These are phyloP conservation scores for Turdus rufiventris DNA, from an alignment of 2,113 vertebrate species.

Conservation along the genomic window DNA sequence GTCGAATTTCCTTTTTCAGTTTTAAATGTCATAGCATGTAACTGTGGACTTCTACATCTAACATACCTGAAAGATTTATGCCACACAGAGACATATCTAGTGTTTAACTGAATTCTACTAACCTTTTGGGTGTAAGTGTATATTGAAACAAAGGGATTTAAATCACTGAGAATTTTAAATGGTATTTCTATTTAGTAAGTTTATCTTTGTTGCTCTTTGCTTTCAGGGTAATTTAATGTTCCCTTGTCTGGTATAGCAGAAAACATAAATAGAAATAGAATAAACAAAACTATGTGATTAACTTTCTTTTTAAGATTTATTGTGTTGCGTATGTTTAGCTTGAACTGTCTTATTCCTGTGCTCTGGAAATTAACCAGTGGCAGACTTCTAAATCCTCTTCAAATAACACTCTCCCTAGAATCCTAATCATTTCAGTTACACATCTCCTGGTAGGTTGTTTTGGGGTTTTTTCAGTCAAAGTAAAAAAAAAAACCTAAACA, in stretches of 20 bases:
- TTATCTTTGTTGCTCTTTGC: slow-evolving; percentile 38
- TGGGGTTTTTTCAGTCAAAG: background rate
- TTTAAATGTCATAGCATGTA: background rate
- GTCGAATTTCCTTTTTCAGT: background rate
- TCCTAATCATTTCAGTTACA: background rate
- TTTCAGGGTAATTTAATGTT: slow-evolving; percentile 50
- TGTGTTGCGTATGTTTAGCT: slow-evolving; percentile 25
- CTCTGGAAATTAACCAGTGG: slow-evolving; percentile 43
- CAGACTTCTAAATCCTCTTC: slow-evolving; percentile 36
- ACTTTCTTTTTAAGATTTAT: slow-evolving; percentile 41
- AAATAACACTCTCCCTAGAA: slow-evolving; percentile 31
- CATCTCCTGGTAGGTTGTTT: background rate
- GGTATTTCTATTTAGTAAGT: background rate
- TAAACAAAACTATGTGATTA: slow-evolving; percentile 12
- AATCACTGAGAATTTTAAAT: background rate
- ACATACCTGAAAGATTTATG: background rate
- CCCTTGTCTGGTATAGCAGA: background rate
- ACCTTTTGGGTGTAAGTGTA: background rate
- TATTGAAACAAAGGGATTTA: slow-evolving; percentile 12
- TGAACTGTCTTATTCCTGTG: slow-evolving; percentile 15
- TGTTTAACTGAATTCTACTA: background rate
- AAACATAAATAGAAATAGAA: slow-evolving; percentile 39
- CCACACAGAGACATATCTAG: background rate
- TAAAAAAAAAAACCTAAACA: background rate
- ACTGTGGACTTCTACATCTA: background rate